A percentile compares a stretch with the other conserved stretches of the same genome.
These are phyloP conservation scores for Cydia splendana DNA, from an alignment of 1,140 invertebrate genomes.

Conservation along the genomic window DNA sequence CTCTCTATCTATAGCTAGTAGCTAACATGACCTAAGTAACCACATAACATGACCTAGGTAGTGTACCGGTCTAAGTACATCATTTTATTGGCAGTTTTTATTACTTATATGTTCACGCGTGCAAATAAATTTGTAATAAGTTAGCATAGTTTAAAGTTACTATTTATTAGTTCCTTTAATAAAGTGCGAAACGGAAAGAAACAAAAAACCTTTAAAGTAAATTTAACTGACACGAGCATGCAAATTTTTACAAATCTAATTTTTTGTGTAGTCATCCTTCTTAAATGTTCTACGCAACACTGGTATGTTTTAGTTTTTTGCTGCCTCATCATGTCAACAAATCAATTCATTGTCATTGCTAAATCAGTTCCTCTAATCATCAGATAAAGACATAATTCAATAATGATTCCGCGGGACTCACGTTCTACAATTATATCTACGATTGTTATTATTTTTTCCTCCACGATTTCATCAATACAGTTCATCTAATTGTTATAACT, in stretches of 20 bases:
- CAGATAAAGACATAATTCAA: constrained; percentile 9
- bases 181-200: background rate
- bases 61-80: background rate
- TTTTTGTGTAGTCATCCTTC: background rate
- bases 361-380: constrained; percentile 8
- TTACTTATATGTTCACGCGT: no score
- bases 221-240: background rate
- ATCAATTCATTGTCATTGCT: constrained; percentile 6
- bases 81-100: background rate
- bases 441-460: constrained; percentile 16
- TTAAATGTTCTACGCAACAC: background rate
- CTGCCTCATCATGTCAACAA: background rate
- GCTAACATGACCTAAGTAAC: no score
- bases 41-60: no score
- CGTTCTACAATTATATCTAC: background rate
- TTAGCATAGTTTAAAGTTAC: background rate
- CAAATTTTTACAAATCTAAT: no score
- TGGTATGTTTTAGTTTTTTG: background rate
- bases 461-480: constrained; percentile 15
- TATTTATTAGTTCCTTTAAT: background rate
- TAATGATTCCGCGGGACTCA: background rate
- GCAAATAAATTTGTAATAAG: background rate
- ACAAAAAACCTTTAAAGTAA: background rate
- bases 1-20: no score
- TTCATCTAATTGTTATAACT: constrained; percentile 15